Evolutionary conservation across 2,113 vertebrate species (phyloP).

Genomic region (Promerops cafer): DNA sequence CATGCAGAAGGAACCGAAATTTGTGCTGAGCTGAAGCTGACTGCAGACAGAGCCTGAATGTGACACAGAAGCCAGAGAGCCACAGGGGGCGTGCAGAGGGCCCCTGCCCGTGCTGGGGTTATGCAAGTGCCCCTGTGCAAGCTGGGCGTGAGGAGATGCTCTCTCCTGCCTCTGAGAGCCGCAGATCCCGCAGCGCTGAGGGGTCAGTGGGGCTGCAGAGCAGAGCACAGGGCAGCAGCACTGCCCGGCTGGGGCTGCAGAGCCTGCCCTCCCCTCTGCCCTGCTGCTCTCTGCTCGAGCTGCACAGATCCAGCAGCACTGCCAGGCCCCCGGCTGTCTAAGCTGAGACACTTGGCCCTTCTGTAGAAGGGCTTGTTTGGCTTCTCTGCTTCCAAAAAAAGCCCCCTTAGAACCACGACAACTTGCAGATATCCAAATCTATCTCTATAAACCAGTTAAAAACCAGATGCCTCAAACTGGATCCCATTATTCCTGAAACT

Average conservation of each 20-base stretch:
- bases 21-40: background rate
- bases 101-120: background rate
- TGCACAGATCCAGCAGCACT: rapidly evolving
- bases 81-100: background rate
- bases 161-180: background rate
- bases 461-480: background rate
- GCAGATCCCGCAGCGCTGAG: background rate
- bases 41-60: background rate
- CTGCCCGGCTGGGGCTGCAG: rapidly evolving
- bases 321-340: background rate
- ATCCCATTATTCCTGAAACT: background rate
- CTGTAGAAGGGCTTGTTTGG: background rate
- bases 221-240: background rate
- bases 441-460: background rate
- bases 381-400: background rate
- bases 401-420: background rate
- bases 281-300: background rate
- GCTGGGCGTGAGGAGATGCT: background rate
- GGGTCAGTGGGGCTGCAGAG: background rate
- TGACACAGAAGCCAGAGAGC: background rate
- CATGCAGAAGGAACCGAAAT: background rate
- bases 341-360: background rate
- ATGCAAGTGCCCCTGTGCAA: background rate
- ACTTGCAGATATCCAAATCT: background rate
- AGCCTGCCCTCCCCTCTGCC: background rate